Base-by-base conservation (phyloP, 2,113 vertebrate species). In the Brachyhypopomus occidentalis region DNA sequence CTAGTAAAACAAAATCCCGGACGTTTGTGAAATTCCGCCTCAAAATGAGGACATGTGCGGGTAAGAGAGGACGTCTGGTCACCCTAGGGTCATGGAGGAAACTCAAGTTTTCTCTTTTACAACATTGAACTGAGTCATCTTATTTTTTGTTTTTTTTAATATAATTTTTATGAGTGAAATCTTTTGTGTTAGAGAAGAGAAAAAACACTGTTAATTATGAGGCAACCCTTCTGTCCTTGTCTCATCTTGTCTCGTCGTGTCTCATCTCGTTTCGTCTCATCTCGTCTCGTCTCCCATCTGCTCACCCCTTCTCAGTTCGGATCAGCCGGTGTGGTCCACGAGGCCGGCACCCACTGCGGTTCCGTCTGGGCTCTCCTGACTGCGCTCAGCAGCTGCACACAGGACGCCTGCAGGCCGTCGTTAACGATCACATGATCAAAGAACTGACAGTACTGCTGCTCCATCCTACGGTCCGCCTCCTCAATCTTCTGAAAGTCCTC, bases 401-500 rank as follows among this genome's bases (percentile, higher is more conserved):
- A 94, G 3, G 96, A 94, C 25, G 96, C 93, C 88, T 95, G 93
- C 84, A 96, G 90, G 52, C 91, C 91, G 4, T 96, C 95, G 67
- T 98, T 99, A 83, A 99, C 89, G 59, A 99, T 94, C 85, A 97
- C 91, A 0, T 95, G 92, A 86, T 99, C 97, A 79, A 98, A 98
- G 86, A 95, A 96, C 83, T 98, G 96, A 36, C 92, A 91, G 91
- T 94, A 97, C 75, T 96, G 95, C 69, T 88, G 90, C 90, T 97
- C 96, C 72, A 98, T 95, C 90, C 94, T 96, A 23, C 90, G 92
- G 9, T 94, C 95, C 0, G 92, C 90, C 11, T 98, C 95, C 76
- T 97, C 95, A 85, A 97, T 97, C 82, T 98, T 96, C 89, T 95
- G 93, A 83, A 96, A 93, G 71, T 99, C 97, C 90, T 98, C 96